Evolutionary conservation across 2,888 invertebrate species (phyloP), one percentile per base, ranked within the genome.

Genomic region (Drosophila mimica): DNA sequence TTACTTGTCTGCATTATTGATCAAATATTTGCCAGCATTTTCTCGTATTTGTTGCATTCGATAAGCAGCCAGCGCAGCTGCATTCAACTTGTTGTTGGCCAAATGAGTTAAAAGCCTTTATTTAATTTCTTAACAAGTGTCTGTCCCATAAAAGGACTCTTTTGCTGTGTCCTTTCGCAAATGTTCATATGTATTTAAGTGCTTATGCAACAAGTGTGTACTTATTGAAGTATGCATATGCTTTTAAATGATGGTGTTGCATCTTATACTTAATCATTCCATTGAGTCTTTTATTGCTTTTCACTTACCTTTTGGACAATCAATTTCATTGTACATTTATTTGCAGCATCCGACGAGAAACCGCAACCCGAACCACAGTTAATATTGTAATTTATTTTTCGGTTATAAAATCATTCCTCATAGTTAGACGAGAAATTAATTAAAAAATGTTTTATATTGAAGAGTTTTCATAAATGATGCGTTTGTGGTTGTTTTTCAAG

Each of bases 261-360:
- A n/a, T n/a, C n/a, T 3, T 30, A 8, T n/a, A 28, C n/a, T 3
- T 7, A 13, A 56, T 15, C 15, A 15, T 25, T 15, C 4, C 8
- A 6, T 17, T 46, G 30, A 17, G 11, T 4, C 11, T 20, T 15
- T 5, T 15, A 3, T 25, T 17, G 28, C 4, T 56, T 48, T 40
- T 11, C 13, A 77, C 92, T 91, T 86, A 93, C 93, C 93, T 93
- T 92, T 92, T 83, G 93, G 92, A 88, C 92, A 91, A 85, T 92
- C 92, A 92, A 92, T 93, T 92, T 92, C 93, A 93, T 93, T 92
- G 92, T 93, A 92, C 93, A 93, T 93, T 90, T 91, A 93, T 62
- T 81, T 68, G 70, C 49, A 61, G 65, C 65, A 71, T 72, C 34
- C 56, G 58, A 51, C 20, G 33, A 28, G 48, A 30, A 20, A 38